Conservation (phyloP, 1,140 invertebrate genomes). For the Orchesella cincta region DNA sequence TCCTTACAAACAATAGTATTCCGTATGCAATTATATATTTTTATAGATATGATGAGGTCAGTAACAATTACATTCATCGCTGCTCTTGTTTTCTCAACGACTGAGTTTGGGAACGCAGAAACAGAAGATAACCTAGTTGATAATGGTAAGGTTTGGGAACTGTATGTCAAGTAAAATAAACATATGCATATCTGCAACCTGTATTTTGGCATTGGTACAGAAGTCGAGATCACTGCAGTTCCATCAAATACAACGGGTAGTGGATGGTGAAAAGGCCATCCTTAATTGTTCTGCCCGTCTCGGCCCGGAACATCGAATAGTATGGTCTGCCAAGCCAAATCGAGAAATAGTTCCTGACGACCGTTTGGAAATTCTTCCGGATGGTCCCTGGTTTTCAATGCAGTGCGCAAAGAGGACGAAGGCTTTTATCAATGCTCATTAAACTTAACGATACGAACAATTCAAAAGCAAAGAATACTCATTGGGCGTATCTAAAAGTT, state of each 20-base stretch:
- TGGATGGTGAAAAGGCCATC: slow-evolving; percentile 30
- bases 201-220: background rate
- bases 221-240: slow-evolving; percentile 25
- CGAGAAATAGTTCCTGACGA: slow-evolving; percentile 38
- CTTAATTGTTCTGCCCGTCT: slow-evolving; percentile 43
- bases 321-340: slow-evolving; percentile 45
- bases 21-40: too few species aligned
- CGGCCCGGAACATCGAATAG: background rate
- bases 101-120: background rate
- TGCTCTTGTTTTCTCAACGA: background rate
- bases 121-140: slow-evolving; percentile 1
- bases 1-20: too few species aligned
- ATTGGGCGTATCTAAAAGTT: slow-evolving; percentile 48
- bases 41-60: too few species aligned
- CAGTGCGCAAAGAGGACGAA: slow-evolving; percentile 43
- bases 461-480: slow-evolving; percentile 37
- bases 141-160: background rate
- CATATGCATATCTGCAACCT: too few species aligned
- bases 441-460: slow-evolving; percentile 44
- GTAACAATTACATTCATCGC: background rate
- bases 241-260: slow-evolving; percentile 43
- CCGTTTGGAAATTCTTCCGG: slow-evolving; percentile 38
- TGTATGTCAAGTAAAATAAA: too few species aligned
- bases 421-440: slow-evolving; percentile 49
- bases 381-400: slow-evolving; percentile 44